Percentiles rank a stretch among this genome's conserved stretches.
These are phyloP conservation scores for Lingula anatina DNA, from an alignment of 2,888 invertebrate genomes.

Conservation along the genomic window DNA sequence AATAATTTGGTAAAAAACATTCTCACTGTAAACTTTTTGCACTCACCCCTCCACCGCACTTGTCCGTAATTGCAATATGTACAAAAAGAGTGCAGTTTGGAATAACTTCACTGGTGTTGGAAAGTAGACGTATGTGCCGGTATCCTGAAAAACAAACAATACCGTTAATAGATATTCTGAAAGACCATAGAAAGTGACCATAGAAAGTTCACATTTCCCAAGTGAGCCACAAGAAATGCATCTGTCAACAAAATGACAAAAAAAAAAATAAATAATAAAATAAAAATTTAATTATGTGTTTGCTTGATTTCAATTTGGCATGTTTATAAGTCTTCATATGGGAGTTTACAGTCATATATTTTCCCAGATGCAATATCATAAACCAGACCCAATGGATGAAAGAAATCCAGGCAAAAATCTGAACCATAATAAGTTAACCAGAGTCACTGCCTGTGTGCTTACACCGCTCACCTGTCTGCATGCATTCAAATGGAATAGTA, in stretches of 20 bases:
- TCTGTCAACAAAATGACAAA: too few species aligned
- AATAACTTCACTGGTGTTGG: constrained; percentile 56
- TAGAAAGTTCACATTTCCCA: too few species aligned
- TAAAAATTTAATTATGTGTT: too few species aligned
- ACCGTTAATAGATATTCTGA: not conserved
- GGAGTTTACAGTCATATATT: too few species aligned
- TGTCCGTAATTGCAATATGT: constrained; percentile 59
- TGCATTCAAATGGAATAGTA: constrained; percentile 59
- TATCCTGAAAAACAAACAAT: constrained; percentile 55
- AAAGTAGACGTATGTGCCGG: constrained; percentile 57
- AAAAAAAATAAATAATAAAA: too few species aligned
- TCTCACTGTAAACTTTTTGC: not conserved
- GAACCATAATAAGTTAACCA: not conserved
- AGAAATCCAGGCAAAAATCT: too few species aligned
- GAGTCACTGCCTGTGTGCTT: not conserved
- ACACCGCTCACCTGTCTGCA: constrained; percentile 55
- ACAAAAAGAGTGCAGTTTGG: constrained; percentile 58
- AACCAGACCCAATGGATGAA: too few species aligned
- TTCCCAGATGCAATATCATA: too few species aligned
- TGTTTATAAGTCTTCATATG: too few species aligned
- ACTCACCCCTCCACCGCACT: constrained; percentile 56
- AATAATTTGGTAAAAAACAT: too few species aligned
- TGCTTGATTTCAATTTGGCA: too few species aligned
- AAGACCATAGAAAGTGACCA: not conserved
- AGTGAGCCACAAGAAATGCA: too few species aligned